Evolutionary conservation across 1,140 invertebrate genomes (phyloP), one percentile per base, ranked within the genome.

Genomic region (Coelopa frigida): DNA sequence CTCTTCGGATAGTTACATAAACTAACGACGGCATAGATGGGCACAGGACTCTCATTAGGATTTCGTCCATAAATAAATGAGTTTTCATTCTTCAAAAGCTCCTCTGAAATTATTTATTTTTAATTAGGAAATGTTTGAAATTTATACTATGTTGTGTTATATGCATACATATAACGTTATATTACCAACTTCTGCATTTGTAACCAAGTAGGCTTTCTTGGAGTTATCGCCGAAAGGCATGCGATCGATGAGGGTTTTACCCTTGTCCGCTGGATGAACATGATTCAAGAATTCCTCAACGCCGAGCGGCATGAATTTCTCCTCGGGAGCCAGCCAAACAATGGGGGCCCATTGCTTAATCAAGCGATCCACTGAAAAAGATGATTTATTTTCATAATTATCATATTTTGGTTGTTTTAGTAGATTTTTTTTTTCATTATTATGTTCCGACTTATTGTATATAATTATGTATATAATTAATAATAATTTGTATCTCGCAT

Each of bases 281-380:
- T 81, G 70, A 43, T 75, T 59, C 12, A 82, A 59, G 55, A 81
- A 82, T 46, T 79, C 73, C 33, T 78, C 72, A 10, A 80, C 78
- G 47, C 71, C 73, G 36, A 75, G 62, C 0, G 80, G 80, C 55
- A 80, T 68, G 48, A 78, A 81, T 64, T 73, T 73, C 62, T 82
- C 80, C 38, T 75, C 74, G 6, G 78, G 78, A 37, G 78, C 75
- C 23, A 82, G 62, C 76, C 77, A 81, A 20, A 82, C 73, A n/a
- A 82, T 59, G 5, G 80, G 80, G 3, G 80, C 74, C 79, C 79
- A 82, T 58, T 73, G 68, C 44, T 58, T 69, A 40, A 77, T 71
- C 14, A 78, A 48, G 33, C 55, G 60, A 52, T 70, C 72, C 41
- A 77, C 76, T 77, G 57, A n/a, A 26, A 52, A 43, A n/a, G n/a